Conservation (phyloP, 2,113 vertebrate genomes). For the Galemys pyrenaicus region DNA sequence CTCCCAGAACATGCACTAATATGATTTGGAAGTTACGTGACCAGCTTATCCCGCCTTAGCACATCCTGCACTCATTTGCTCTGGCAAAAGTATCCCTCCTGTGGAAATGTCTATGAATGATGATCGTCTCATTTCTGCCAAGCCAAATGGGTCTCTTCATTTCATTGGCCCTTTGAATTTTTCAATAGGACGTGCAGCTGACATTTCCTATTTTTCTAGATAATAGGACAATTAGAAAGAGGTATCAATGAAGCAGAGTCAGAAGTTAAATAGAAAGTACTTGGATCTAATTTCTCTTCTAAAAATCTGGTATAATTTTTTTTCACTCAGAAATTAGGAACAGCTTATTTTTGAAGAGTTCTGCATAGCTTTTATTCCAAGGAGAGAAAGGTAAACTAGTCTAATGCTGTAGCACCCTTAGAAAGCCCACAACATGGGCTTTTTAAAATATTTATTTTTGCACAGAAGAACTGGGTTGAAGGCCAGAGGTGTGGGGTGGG, state of each 20-base stretch:
- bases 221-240: slow-evolving; percentile 56
- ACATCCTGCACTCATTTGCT: slow-evolving; percentile 51
- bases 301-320: neutral
- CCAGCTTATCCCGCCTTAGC: neutral
- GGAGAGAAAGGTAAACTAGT: neutral
- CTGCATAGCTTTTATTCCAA: slow-evolving; percentile 1
- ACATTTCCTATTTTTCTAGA: slow-evolving; percentile 41
- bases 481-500: no score
- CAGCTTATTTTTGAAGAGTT: neutral
- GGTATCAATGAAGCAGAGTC: slow-evolving; percentile 26
- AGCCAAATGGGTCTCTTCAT: slow-evolving; percentile 53
- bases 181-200: neutral
- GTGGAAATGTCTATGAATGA: slow-evolving; percentile 67
- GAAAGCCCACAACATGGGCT: neutral
- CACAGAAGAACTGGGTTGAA: no score
- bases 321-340: slow-evolving; percentile 29
- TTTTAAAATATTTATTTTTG: no score
- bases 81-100: slow-evolving; percentile 54
- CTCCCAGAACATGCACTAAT: neutral
- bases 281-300: slow-evolving; percentile 40
- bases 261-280: slow-evolving; percentile 62
- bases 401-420: neutral
- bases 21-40: slow-evolving; percentile 52
- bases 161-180: slow-evolving; percentile 31
- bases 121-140: slow-evolving; percentile 77